phyloP scores from a whole-genome alignment of 2,113 vertebrate species.

The Dasyprocta punctata region DNA sequence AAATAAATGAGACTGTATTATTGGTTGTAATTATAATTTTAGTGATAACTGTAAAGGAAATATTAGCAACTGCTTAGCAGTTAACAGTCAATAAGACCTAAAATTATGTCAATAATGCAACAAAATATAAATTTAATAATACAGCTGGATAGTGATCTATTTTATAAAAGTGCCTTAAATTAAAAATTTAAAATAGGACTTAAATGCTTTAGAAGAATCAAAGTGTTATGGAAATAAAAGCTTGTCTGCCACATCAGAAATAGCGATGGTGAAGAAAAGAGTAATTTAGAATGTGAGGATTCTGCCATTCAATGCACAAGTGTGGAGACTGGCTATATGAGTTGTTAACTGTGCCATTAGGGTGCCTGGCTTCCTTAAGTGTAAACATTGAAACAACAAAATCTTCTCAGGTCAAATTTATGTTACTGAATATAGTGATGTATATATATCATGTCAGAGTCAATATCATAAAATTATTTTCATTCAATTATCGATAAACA shows the following conservation, averaged over 20 bases:
- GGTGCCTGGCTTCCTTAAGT: not conserved
- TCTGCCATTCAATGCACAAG: not conserved
- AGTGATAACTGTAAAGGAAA: not conserved
- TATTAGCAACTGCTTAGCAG: not conserved
- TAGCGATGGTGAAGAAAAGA: not conserved
- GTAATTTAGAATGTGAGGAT: rapidly evolving
- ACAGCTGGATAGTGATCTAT: not conserved
- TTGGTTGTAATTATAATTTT: not conserved
- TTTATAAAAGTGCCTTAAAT: not conserved
- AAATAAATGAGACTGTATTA: not conserved
- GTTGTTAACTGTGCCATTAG: not conserved
- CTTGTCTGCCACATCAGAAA: not conserved
- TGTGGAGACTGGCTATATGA: rapidly evolving
- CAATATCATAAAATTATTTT: not conserved
- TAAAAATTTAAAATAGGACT: not conserved
- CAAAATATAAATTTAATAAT: slow-evolving; percentile 17
- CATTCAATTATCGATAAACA: not conserved
- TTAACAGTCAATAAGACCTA: not conserved
- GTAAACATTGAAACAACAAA: not conserved
- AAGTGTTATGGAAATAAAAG: not conserved
- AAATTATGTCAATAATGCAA: not conserved
- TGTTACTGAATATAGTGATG: not conserved
- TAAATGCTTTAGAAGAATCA: not conserved
- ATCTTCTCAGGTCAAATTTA: not conserved
- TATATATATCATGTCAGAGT: not conserved